These are phyloP conservation scores for Rhodophaea formosa DNA, from an alignment of 2,888 invertebrate species.

Conservation along the genomic window DNA sequence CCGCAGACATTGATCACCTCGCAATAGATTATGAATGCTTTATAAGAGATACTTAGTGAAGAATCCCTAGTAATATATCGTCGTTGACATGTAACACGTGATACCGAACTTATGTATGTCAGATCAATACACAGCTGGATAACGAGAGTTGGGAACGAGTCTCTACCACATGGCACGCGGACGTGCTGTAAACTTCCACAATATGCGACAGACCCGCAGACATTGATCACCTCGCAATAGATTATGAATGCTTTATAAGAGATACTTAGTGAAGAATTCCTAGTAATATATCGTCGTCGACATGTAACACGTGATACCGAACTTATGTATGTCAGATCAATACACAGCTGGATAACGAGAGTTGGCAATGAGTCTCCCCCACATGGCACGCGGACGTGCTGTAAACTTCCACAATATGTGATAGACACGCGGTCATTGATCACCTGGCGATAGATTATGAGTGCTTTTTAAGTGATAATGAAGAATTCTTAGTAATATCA, in stretches of 20 bases:
- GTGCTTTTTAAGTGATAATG: too few relatives aligned
- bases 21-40: not conserved
- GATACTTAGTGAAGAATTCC: too few relatives aligned
- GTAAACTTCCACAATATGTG: constrained; percentile 12
- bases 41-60: too few relatives aligned
- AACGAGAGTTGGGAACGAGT: constrained; percentile 14
- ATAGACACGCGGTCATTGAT: not conserved
- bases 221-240: not conserved
- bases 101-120: constrained; percentile 1
- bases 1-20: not conserved
- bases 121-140: constrained; percentile 10
- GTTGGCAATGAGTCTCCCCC: constrained; percentile 8
- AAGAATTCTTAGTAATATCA: too few relatives aligned
- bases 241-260: not conserved
- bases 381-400: constrained; percentile 14
- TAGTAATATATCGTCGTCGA: too few relatives aligned
- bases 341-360: constrained; percentile 12
- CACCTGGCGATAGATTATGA: not conserved
- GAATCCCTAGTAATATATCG: too few relatives aligned
- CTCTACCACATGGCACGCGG: constrained; percentile 7
- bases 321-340: constrained; percentile 9
- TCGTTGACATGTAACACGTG: not conserved
- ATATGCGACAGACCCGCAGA: constrained; percentile 9
- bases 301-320: not conserved
- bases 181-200: constrained; percentile 14